Percentiles rank a stretch among this genome's conserved stretches.
phyloP scores from a whole-genome alignment of 2,797 vertebrate genomes.

The Girardinus metallicus region DNA sequence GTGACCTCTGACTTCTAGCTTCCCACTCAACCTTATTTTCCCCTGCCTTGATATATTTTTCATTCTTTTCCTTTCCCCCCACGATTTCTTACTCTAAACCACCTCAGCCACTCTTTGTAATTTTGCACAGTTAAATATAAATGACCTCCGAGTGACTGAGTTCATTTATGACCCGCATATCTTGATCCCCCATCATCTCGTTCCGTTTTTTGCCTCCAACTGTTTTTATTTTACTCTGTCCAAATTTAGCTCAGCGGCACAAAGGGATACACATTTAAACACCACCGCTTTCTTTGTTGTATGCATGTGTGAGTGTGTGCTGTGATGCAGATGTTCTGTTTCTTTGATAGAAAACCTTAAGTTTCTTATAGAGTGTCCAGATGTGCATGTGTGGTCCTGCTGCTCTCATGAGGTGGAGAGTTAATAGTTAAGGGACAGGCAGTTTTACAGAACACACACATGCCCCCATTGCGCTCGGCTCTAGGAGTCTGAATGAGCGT shows the following conservation, averaged over 20 bases:
- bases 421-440: slow-evolving; percentile 25
- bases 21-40: neutral
- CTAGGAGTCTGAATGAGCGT: slow-evolving; percentile 49
- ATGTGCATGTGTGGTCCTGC: slow-evolving; percentile 41
- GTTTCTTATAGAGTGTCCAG: slow-evolving; percentile 14
- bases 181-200: slow-evolving; percentile 14
- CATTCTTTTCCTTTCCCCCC: neutral
- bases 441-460: slow-evolving; percentile 33
- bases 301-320: slow-evolving; percentile 15
- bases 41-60: neutral
- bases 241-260: slow-evolving; percentile 30
- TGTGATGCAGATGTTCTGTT: slow-evolving; percentile 14
- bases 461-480: slow-evolving; percentile 21
- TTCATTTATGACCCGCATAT: slow-evolving; percentile 11
- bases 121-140: slow-evolving; percentile 26
- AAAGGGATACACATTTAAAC: slow-evolving; percentile 40
- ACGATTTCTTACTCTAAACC: neutral
- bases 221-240: slow-evolving; percentile 13
- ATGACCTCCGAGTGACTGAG: slow-evolving; percentile 14
- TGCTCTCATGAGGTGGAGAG: slow-evolving; percentile 23
- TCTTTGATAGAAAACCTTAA: slow-evolving; percentile 16
- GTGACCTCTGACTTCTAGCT: slow-evolving; percentile 20
- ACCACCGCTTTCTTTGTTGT: slow-evolving; percentile 44
- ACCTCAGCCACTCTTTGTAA: neutral
- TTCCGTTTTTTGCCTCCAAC: slow-evolving; percentile 6